These are phyloP conservation scores for Brachylomia viminalis DNA, from an alignment of 2,888 invertebrate species.

Conservation along the genomic window DNA sequence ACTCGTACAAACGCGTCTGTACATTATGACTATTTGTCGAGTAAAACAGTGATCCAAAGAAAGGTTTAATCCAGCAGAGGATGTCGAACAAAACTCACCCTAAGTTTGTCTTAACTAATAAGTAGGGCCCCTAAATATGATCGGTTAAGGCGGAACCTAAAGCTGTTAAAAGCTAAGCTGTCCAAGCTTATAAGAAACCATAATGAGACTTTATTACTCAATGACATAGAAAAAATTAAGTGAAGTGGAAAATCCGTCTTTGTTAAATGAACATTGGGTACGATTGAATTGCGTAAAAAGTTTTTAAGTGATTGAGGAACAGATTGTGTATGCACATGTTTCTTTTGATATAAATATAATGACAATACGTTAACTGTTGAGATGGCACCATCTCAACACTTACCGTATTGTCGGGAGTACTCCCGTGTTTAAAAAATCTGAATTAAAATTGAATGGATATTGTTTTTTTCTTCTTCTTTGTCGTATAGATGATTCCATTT, in stretches of 20 bases:
- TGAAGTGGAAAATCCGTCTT: neutral
- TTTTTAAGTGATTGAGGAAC: slow-evolving; percentile 4
- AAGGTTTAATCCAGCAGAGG: neutral
- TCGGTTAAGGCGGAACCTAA: neutral
- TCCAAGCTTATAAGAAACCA: neutral
- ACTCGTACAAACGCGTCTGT: neutral
- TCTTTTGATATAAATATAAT: neutral
- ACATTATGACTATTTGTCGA: neutral
- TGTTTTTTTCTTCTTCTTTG: too few species aligned
- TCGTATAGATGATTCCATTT: too few species aligned
- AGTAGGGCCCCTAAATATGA: neutral
- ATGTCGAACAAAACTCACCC: neutral
- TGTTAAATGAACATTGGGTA: neutral
- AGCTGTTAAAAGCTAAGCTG: neutral
- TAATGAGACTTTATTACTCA: neutral
- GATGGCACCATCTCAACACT: too few species aligned
- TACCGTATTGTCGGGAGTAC: too few species aligned
- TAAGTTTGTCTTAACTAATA: neutral
- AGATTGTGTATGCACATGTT: neutral
- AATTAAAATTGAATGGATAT: too few species aligned
- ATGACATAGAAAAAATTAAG: neutral
- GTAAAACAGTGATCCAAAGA: neutral
- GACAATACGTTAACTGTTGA: neutral
- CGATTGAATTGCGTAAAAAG: slow-evolving; percentile 14
- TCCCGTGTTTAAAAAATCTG: neutral